Base-by-base conservation (phyloP, 1,140 invertebrate species). In the Pantala flavescens region DNA sequence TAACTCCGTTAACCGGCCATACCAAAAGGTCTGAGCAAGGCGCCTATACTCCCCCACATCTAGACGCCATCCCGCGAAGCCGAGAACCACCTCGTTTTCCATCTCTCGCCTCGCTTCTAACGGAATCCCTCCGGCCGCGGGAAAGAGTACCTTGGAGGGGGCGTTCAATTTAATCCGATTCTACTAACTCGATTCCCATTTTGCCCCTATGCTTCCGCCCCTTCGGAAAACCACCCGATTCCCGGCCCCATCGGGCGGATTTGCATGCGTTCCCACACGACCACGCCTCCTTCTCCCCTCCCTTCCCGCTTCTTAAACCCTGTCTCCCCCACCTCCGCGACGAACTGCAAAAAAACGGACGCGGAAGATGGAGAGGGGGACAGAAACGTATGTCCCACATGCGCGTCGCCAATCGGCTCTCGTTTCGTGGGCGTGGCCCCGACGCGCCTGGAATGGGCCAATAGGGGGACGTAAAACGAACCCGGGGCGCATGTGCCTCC, bases 111-210 rank as follows among this genome's bases (percentile, higher is more conserved):
- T 63, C 49, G 12, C 14, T 63, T 21, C 49, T 14, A 63, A 63
- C n/a, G n/a, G 12, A n/a, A n/a, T n/a, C n/a, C n/a, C n/a, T n/a
- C n/a, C n/a, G n/a, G n/a, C n/a, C n/a, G n/a, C n/a, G n/a, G n/a
- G n/a, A n/a, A n/a, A n/a, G n/a, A n/a, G n/a, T n/a, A n/a, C n/a
- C n/a, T n/a, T n/a, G n/a, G 49, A 21, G 49, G 49, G 49, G 49
- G 16, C 49, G 49, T 63, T 63, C 49, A 63, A 63, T 63, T 63
- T 63, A 63, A 63, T 63, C 49, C n/a, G 49, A 63, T 63, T 63
- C 49, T 63, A 21, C 49, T 63, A 63, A 63, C 49, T 63, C 49
- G 49, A 63, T 63, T 63, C 49, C 49, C 49, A 63, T 63, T 63
- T 63, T 63, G n/a, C 49, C 49, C 49, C 49, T 16, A 63, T 63